Evolutionary conservation across 2,797 vertebrate species (phyloP), one percentile per base, ranked within the genome.

Genomic region (Triplophysa bombifrons): DNA sequence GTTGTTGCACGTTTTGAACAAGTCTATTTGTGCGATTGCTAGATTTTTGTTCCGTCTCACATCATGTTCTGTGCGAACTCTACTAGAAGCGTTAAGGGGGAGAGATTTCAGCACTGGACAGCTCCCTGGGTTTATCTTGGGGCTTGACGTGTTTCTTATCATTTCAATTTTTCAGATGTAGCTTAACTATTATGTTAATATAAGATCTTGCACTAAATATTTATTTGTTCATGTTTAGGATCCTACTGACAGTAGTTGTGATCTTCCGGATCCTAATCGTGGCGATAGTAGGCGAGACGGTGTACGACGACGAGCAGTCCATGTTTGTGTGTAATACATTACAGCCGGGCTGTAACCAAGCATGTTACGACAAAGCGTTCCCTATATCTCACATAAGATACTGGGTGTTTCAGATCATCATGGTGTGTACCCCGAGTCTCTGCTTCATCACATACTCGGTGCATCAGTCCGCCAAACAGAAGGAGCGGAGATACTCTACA

Each of bases 301-400:
- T 97, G 86, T 97, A 97, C 87, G 95, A 97, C 71, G 96, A 97
- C 73, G 96, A 97, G 85, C 96, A 97, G 88, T 95, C 95, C 72
- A 97, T 97, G 96, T 97, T 97, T 76, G 95, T 97, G 64, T 97
- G 96, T 85, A 97, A 97, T 91, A 97, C 96, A 19, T 90, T 97
- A 83, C 96, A 97, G 89, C 96, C 96, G 6, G 96, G 96, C 90
- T 97, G 96, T 88, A 97, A 96, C 89, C 96, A 97, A 91, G 96
- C 96, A 76, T 97, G 96, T 88, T 48, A 48, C 16, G 46, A 48
- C 46, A 48, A 14, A 16, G 46, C 46, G 0, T 48, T 48, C 12
- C 46, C 46, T 48, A 48, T 48, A 48, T 48, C 46, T 13, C 46
- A 48, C 46, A 48, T 48, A 13, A 48, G 46, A 48, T 48, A 48